Conservation (phyloP, 2,797 vertebrate species). For the Orientallactaga sibirica region DNA sequence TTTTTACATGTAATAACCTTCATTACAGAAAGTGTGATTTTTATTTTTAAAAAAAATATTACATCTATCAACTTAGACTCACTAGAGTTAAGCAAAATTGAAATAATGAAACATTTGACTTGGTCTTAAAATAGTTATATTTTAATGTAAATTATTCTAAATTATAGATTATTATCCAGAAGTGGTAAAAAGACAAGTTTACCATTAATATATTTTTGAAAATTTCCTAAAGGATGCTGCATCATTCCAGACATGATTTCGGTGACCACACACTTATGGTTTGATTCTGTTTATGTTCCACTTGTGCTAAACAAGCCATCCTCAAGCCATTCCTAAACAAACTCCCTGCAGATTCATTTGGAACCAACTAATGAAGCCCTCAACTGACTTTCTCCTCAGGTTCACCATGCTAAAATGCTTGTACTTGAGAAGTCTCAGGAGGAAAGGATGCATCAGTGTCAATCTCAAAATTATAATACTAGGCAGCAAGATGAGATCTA, state of each 20-base stretch:
- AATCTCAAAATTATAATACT: conserved; percentile 1
- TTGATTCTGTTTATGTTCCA: conserved; percentile 16
- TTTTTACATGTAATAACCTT: conserved; percentile 58
- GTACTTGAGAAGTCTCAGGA: background rate
- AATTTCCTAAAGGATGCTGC: background rate
- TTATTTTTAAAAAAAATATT: background rate
- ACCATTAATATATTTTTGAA: background rate
- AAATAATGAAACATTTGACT: background rate
- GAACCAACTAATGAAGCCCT: background rate
- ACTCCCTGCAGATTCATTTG: background rate
- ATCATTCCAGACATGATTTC: background rate
- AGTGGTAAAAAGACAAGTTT: conserved; percentile 2
- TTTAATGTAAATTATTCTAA: background rate
- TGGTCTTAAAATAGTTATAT: conserved; percentile 42
- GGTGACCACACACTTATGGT: background rate
- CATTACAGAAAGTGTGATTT: conserved; percentile 4
- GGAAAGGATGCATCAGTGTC: background rate
- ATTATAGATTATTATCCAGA: background rate
- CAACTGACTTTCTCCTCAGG: background rate
- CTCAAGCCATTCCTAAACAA: background rate
- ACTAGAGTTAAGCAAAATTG: background rate
- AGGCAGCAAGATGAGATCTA: background rate
- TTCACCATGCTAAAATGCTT: background rate
- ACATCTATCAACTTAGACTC: background rate
- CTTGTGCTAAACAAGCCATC: background rate